phyloP scores from a whole-genome alignment of 2,888 invertebrate genomes.

The Drosophila neotestacea region DNA sequence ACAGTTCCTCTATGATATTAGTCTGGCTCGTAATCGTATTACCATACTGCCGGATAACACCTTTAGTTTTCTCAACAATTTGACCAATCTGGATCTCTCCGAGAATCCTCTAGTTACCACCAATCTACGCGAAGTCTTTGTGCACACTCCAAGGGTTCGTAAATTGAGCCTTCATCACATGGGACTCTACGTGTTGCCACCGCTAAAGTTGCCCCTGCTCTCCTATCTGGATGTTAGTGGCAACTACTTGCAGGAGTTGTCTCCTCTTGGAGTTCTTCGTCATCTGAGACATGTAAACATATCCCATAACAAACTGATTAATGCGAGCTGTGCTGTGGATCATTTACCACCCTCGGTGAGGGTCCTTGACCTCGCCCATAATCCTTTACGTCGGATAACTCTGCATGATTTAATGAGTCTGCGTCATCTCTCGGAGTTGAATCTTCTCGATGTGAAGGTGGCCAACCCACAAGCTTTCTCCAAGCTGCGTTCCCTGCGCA shows the following conservation, averaged over 20 bases:
- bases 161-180: constrained; percentile 91
- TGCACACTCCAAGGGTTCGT: constrained; percentile 93
- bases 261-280: constrained; percentile 90
- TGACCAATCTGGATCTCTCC: constrained; percentile 92
- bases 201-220: constrained; percentile 91
- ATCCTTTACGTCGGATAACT: constrained; percentile 92
- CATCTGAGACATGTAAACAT: constrained; percentile 91
- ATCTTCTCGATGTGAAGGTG: constrained; percentile 90
- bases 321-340: constrained; percentile 92
- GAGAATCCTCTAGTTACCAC: constrained; percentile 92
- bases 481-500: constrained; percentile 90
- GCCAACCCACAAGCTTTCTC: constrained; percentile 91
- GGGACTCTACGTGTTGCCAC: constrained; percentile 91
- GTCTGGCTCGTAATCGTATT: constrained; percentile 92
- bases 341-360: constrained; percentile 90
- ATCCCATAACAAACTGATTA: constrained; percentile 91
- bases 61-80: constrained; percentile 92
- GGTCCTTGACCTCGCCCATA: constrained; percentile 91
- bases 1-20: constrained; percentile 91
- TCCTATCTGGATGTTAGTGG: constrained; percentile 92
- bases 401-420: constrained; percentile 85
- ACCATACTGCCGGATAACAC: constrained; percentile 95
- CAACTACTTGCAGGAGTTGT: constrained; percentile 90
- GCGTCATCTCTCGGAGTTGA: constrained; percentile 91
- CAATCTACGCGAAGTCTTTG: constrained; percentile 94